phyloP scores from a whole-genome alignment of 1,140 invertebrate species.

The Bombus waltoni region DNA sequence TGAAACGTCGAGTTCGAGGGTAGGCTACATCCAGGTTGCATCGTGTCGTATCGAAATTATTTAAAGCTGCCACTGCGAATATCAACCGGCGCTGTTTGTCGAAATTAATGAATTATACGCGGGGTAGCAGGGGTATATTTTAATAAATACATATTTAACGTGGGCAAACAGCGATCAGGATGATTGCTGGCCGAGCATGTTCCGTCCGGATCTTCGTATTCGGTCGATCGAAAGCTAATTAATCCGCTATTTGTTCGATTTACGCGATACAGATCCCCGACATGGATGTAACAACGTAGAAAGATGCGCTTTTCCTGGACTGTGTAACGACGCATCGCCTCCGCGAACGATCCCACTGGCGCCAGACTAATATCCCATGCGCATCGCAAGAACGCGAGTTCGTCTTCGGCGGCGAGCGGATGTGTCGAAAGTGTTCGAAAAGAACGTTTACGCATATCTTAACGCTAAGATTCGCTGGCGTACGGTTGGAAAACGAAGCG shows the following conservation, averaged over 20 bases:
- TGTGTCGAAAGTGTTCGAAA: not conserved
- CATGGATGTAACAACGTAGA: not conserved
- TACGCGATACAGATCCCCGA: not conserved
- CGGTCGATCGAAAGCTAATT: constrained; percentile 9
- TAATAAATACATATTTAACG: constrained; percentile 14
- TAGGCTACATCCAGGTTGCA: not conserved
- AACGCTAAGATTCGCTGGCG: not conserved
- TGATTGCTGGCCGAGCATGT: not conserved
- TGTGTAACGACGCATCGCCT: not conserved
- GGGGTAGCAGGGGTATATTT: not conserved
- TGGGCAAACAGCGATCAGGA: not conserved
- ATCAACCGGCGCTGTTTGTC: not conserved
- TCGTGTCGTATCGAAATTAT: not conserved
- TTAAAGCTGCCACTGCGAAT: not conserved
- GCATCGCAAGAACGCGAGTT: constrained; percentile 10
- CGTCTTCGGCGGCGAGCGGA: not conserved
- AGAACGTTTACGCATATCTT: constrained; percentile 29
- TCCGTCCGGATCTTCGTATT: not conserved
- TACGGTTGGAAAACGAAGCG: not conserved
- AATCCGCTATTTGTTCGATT: constrained; percentile 10
- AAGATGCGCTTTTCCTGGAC: not conserved
- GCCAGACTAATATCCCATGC: constrained; percentile 34
- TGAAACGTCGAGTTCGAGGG: not conserved
- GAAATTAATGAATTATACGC: constrained; percentile 13
- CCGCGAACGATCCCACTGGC: constrained; percentile 18